Percentiles rank a stretch among this genome's conserved stretches.
Evolutionary conservation across 2,113 vertebrate species (phyloP).

Genomic region (Phrynosoma blainvillii): DNA sequence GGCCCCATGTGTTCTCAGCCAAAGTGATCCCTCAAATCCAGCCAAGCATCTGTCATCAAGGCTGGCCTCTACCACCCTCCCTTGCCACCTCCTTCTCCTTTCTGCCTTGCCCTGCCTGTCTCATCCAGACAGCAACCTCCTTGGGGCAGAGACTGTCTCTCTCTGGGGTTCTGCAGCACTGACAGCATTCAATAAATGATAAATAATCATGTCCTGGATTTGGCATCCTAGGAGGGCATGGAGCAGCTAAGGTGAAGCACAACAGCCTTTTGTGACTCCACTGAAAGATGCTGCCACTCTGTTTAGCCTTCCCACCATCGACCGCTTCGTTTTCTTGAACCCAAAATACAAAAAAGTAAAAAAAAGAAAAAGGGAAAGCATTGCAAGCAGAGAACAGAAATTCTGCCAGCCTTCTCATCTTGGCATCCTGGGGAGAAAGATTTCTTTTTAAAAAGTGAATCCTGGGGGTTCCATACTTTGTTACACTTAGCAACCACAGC

Average conservation of each 20-base stretch:
- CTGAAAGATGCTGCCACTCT: constrained; percentile 8
- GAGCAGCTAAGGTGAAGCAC: constrained; percentile 19
- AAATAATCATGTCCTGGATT: constrained; percentile 30
- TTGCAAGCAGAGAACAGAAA: background rate
- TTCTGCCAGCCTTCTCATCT: background rate
- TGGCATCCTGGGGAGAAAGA: background rate
- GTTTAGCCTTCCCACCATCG: background rate
- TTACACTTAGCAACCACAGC: background rate
- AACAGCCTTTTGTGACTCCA: constrained; percentile 3
- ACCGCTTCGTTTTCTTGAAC: background rate
- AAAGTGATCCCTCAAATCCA: constrained; percentile 30
- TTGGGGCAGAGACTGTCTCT: constrained; percentile 23
- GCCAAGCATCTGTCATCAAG: constrained; percentile 20
- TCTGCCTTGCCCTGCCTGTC: constrained; percentile 17
- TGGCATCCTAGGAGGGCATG: constrained; percentile 16
- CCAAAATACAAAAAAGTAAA: too few species aligned
- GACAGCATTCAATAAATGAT: constrained; percentile 35
- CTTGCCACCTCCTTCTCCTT: background rate
- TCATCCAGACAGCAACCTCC: constrained; percentile 31
- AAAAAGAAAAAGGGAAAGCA: background rate
- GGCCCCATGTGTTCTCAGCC: background rate
- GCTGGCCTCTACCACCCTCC: constrained; percentile 5
- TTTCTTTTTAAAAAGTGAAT: background rate
- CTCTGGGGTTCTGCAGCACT: constrained; percentile 20
- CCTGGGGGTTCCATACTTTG: constrained; percentile 3